Percentiles rank a stretch among this genome's conserved stretches.
Evolutionary conservation across 2,113 vertebrate genomes (phyloP).

Genomic region (Tachycineta bicolor): DNA sequence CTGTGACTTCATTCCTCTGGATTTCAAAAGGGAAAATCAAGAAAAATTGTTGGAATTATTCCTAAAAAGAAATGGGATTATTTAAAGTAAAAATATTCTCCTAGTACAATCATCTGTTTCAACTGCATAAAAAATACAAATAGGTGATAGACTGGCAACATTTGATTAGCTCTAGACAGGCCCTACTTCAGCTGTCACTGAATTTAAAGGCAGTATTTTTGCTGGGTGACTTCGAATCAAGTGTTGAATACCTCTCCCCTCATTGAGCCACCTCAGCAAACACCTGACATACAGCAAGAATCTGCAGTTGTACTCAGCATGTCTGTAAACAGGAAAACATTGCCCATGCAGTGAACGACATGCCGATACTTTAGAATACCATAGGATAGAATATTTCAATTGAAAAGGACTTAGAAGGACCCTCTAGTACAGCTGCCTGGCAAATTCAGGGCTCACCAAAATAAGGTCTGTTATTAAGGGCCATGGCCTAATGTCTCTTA

Average conservation of each 20-base stretch:
- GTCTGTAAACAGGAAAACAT: not conserved
- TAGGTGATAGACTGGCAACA: not conserved
- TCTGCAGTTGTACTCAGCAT: not conserved
- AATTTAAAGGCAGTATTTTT: not conserved
- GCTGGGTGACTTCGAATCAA: not conserved
- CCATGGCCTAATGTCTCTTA: not conserved
- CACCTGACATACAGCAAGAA: not conserved
- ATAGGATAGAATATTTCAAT: not conserved
- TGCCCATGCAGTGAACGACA: not conserved
- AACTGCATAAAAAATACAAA: not conserved
- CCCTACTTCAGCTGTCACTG: not conserved
- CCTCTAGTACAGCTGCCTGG: not conserved
- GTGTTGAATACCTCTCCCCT: fast-evolving
- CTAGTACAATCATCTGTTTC: not conserved
- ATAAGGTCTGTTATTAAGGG: not conserved
- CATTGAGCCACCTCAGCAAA: not conserved
- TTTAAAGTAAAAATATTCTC: not conserved
- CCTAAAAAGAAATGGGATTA: not conserved
- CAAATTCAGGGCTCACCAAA: not conserved
- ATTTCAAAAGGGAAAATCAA: not conserved
- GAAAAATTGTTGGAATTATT: not conserved
- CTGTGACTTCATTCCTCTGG: not conserved
- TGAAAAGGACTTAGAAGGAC: not conserved
- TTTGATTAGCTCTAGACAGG: not conserved
- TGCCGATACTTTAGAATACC: not conserved